Conservation (phyloP, 1,140 invertebrate genomes). For the Chionoecetes opilio region DNA sequence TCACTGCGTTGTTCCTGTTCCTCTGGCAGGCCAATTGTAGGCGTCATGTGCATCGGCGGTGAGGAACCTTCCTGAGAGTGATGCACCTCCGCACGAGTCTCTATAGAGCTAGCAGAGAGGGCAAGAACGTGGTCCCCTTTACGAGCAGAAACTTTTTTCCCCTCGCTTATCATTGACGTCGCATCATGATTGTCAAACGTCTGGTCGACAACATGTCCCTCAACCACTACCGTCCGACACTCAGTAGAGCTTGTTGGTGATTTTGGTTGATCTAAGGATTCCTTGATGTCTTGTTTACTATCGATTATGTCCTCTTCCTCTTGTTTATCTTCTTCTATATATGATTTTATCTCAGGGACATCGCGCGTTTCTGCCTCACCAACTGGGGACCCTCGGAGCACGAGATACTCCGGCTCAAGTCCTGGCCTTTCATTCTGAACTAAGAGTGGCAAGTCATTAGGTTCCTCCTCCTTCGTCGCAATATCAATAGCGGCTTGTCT, state of each 20-base stretch:
- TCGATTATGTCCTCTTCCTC: not conserved
- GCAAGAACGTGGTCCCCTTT: not conserved
- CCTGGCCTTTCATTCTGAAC: not conserved
- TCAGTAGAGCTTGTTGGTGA: not conserved
- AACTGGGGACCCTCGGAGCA: constrained; percentile 54
- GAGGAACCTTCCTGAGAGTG: constrained; percentile 40
- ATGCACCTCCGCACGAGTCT: constrained; percentile 63
- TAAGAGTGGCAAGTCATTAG: not conserved
- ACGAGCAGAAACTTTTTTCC: not conserved
- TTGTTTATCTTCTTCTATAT: not conserved
- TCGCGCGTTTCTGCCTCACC: not conserved
- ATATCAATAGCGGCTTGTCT: not conserved
- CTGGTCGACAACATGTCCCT: not conserved
- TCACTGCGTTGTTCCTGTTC: not conserved
- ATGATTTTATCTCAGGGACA: not conserved
- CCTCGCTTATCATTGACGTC: not conserved
- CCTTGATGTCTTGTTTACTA: not conserved
- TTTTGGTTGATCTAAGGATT: not conserved
- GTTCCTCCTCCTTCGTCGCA: not conserved
- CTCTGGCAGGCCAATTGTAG: not conserved
- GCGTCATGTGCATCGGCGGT: not conserved
- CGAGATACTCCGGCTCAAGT: constrained; percentile 49
- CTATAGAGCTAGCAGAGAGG: not conserved
- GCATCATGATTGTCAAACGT: not conserved
- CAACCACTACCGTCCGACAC: not conserved